phyloP scores from a whole-genome alignment of 92 coral and sea anemone genomes.

The Phenganax subtilis region DNA sequence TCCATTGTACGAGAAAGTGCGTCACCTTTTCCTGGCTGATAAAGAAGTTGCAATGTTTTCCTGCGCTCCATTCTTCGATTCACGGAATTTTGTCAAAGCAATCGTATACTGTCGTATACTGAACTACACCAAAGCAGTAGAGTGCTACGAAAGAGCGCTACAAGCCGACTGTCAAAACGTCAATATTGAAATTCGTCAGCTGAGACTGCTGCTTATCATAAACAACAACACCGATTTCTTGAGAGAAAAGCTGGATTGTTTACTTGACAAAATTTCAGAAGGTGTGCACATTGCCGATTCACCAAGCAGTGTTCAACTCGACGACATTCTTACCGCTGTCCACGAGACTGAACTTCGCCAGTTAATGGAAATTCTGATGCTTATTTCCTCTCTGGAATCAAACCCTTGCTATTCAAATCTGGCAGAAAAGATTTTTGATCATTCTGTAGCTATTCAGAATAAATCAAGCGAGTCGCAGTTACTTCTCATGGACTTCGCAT shows the following conservation, averaged over 20 bases:
- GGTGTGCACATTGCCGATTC: background rate
- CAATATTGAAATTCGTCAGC: constrained; percentile 5
- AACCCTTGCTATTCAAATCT: background rate
- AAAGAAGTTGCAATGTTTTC: background rate
- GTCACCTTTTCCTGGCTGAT: background rate
- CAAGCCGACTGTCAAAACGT: background rate
- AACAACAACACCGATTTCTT: background rate
- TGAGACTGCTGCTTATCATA: constrained; percentile 9
- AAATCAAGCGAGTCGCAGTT: constrained; percentile 1
- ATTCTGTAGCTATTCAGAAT: background rate
- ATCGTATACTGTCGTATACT: background rate
- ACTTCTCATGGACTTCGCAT: background rate
- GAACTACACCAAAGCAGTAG: constrained; percentile 10
- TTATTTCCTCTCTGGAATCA: background rate
- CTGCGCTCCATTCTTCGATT: background rate
- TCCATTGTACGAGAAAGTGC: constrained; percentile 15
- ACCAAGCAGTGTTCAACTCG: background rate
- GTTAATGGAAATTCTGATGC: background rate
- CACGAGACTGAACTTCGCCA: background rate
- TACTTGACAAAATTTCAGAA: background rate
- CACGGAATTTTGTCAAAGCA: background rate
- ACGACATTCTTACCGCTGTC: background rate
- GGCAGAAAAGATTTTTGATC: background rate
- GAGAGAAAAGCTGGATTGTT: background rate
- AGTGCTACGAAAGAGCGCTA: background rate